Conservation (phyloP, 1,140 invertebrate species). For the Calephelis nemesis region DNA sequence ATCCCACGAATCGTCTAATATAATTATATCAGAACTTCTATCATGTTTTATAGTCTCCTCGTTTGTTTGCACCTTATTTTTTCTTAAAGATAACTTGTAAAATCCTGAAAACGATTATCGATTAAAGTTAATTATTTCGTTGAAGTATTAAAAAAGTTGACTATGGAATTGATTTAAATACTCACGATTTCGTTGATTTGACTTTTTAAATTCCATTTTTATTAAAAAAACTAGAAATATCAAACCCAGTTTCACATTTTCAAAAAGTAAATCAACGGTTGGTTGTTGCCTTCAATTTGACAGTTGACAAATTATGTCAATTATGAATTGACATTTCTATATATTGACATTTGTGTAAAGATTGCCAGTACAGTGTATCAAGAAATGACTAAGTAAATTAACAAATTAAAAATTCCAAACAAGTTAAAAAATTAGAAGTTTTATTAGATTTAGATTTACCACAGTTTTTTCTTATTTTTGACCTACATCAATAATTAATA, state of each 20-base stretch:
- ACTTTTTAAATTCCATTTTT: conserved; percentile 46
- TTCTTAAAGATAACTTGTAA: conserved; percentile 59
- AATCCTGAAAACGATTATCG: conserved; percentile 44
- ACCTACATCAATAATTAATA: no score
- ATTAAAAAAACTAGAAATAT: conserved; percentile 18
- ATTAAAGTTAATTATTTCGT: conserved; percentile 9
- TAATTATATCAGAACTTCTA: conserved; percentile 50
- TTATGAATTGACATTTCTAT: no score
- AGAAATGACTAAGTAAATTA: no score
- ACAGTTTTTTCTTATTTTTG: no score
- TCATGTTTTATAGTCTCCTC: conserved; percentile 41
- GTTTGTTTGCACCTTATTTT: conserved; percentile 45
- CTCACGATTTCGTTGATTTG: conserved; percentile 47
- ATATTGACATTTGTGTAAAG: no score
- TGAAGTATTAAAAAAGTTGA: background rate
- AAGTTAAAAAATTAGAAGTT: no score
- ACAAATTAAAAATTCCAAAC: no score
- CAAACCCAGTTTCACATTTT: conserved; percentile 19
- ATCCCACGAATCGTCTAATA: conserved; percentile 67
- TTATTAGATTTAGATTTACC: no score
- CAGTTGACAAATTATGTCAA: background rate
- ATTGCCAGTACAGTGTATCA: no score
- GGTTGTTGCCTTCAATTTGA: background rate
- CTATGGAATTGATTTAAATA: conserved; percentile 22
- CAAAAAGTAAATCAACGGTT: conserved; percentile 28